phyloP scores from a whole-genome alignment of 2,797 vertebrate genomes.

The Spheniscus humboldti region DNA sequence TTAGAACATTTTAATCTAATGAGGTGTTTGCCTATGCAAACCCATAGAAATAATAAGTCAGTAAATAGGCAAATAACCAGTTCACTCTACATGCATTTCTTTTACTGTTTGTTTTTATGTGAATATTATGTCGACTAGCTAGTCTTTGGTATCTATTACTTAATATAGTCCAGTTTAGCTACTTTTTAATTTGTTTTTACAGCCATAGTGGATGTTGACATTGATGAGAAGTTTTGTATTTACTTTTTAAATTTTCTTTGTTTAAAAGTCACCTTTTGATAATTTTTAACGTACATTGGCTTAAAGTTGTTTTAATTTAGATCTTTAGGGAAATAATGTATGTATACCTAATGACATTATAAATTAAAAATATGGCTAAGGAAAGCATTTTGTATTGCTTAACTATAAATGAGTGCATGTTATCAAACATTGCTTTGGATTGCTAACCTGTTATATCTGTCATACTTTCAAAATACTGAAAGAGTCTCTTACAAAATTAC shows the following conservation, averaged over 20 bases:
- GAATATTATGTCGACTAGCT: not conserved
- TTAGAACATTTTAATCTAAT: slow-evolving; percentile 11
- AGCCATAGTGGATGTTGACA: not conserved
- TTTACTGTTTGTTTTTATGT: not conserved
- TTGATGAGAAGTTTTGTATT: not conserved
- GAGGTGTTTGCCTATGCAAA: slow-evolving; percentile 25
- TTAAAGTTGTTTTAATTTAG: not conserved
- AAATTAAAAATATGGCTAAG: not conserved
- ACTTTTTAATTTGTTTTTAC: not conserved
- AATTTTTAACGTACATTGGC: not conserved
- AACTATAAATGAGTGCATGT: not conserved
- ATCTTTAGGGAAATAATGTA: not conserved
- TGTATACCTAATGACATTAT: not conserved
- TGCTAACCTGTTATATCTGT: not conserved
- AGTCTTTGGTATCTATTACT: not conserved
- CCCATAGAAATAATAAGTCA: not conserved
- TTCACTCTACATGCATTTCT: not conserved
- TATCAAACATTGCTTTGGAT: not conserved
- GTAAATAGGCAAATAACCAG: not conserved
- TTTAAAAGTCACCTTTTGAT: not conserved
- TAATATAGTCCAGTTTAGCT: not conserved
- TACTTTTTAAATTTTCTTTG: not conserved
- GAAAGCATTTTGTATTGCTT: not conserved
- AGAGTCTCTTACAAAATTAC: not conserved
- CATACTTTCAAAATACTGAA: not conserved